These are phyloP conservation scores for Tinea pellionella DNA, from an alignment of 2,888 invertebrate genomes.

Conservation along the genomic window DNA sequence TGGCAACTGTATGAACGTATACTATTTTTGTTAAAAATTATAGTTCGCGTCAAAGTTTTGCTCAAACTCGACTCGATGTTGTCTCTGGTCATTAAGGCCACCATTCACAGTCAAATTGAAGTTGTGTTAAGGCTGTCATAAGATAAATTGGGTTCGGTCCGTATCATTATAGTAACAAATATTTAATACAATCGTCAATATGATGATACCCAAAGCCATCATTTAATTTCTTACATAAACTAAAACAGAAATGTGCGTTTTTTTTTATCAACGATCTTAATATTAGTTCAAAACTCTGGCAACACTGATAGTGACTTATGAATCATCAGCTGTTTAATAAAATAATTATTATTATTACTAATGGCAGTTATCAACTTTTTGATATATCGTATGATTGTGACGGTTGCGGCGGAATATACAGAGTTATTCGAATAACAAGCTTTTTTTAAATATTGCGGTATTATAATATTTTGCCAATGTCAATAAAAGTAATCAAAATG, in stretches of 20 bases:
- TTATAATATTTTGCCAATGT: no score
- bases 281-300: background rate
- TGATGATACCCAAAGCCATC: no score
- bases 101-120: background rate
- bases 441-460: no score
- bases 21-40: no score
- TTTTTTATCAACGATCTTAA: background rate
- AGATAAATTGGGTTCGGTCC: background rate
- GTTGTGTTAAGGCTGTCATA: background rate
- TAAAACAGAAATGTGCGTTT: background rate
- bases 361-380: slow-evolving; percentile 62
- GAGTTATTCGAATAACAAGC: no score
- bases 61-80: no score
- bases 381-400: slow-evolving; percentile 28
- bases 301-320: background rate
- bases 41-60: no score
- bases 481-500: no score
- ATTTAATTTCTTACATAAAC: no score
- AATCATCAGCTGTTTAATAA: background rate
- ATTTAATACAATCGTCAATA: background rate
- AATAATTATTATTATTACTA: slow-evolving; percentile 42
- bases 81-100: no score
- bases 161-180: slow-evolving; percentile 22
- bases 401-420: slow-evolving; percentile 15
- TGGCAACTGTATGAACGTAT: no score